These are phyloP conservation scores for Fringilla coelebs DNA, from an alignment of 2,797 vertebrate genomes.

Conservation along the genomic window DNA sequence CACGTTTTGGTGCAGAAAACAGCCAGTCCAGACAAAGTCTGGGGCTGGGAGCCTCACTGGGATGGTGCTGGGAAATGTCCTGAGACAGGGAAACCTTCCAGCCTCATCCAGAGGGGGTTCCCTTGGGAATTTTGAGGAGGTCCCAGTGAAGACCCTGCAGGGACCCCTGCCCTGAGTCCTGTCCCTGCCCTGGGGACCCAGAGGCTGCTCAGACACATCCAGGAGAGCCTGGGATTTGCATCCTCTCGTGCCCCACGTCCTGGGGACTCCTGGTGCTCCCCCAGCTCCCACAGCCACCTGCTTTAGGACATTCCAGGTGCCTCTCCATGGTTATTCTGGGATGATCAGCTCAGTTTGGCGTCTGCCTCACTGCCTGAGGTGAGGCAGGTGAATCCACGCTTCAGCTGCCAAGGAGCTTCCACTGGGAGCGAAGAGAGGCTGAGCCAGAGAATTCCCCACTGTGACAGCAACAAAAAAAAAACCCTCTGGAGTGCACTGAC, in stretches of 20 bases:
- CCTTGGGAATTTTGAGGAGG: not conserved
- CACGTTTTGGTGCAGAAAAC: not conserved
- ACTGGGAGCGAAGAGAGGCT: not conserved
- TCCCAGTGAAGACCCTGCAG: not conserved
- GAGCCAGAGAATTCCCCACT: not conserved
- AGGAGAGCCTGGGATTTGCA: not conserved
- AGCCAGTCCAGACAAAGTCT: not conserved
- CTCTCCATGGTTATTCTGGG: not conserved
- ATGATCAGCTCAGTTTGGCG: not conserved
- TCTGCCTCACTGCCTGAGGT: not conserved
- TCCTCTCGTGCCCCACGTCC: accelerated
- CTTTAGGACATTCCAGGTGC: not conserved
- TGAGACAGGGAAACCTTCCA: not conserved
- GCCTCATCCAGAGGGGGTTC: not conserved
- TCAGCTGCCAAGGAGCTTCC: not conserved
- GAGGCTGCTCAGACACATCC: not conserved
- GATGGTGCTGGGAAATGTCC: not conserved
- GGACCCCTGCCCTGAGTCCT: accelerated
- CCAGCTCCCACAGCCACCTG: not conserved
- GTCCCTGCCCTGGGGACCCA: not conserved
- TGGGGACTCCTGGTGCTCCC: not conserved
- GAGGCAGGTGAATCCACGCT: not conserved
- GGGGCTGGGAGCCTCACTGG: not conserved
- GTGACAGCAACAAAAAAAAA: not conserved
- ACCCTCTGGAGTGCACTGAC: not conserved